Percentiles rank a stretch among this genome's conserved stretches.
These are phyloP conservation scores for Epizoanthus stellaris DNA, from an alignment of 92 coral and sea anemone genomes.

Conservation along the genomic window DNA sequence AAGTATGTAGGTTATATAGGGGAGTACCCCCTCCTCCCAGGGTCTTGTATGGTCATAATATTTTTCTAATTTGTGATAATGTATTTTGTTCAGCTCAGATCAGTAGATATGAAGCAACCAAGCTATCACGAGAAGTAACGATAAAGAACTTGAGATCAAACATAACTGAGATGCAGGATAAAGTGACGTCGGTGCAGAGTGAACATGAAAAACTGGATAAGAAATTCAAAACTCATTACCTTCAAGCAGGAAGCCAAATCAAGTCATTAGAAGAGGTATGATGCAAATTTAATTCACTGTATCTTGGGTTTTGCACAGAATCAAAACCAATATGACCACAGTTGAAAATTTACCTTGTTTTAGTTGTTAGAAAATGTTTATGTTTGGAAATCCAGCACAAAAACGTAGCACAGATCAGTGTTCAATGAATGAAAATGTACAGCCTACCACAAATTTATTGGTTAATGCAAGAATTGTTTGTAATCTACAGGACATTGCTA, in stretches of 20 bases:
- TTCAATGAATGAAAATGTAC: no score
- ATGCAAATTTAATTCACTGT: no score
- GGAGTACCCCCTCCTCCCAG: no score
- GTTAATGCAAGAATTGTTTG: neutral
- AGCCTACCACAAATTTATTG: no score
- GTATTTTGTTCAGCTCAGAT: slow-evolving; percentile 3
- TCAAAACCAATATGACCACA: no score
- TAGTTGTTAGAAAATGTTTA: no score
- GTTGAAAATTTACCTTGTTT: no score
- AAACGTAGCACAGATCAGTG: no score
- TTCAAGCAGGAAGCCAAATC: slow-evolving; percentile 44
- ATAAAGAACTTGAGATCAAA: slow-evolving; percentile 42
- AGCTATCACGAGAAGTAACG: slow-evolving; percentile 26
- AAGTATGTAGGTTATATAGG: no score
- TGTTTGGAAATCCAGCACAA: no score
- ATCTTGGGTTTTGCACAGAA: no score
- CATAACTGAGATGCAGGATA: slow-evolving; percentile 31
- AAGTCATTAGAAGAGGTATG: slow-evolving; percentile 26
- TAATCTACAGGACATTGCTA: slow-evolving; percentile 69
- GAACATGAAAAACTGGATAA: slow-evolving; percentile 32
- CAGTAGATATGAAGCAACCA: slow-evolving; percentile 34
- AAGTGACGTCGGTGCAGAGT: slow-evolving; percentile 19
- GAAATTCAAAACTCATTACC: slow-evolving; percentile 39
- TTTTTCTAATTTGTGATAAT: neutral
- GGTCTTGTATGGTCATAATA: neutral